Conservation (phyloP, 2,888 invertebrate genomes). For the Aspidapion aeneum region DNA sequence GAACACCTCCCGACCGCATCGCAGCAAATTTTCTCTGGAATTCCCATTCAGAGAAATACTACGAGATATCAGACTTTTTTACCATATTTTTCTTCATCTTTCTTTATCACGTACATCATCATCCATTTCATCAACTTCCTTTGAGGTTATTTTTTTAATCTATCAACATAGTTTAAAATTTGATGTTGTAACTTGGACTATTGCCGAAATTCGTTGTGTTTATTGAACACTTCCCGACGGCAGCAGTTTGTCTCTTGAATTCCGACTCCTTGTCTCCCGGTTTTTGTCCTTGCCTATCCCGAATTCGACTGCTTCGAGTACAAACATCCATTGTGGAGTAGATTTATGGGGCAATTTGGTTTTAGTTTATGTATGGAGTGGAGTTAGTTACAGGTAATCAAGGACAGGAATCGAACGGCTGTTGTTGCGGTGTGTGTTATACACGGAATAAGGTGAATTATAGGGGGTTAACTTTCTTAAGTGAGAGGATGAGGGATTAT, state of each 20-base stretch:
- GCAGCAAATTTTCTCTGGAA: too few relatives aligned
- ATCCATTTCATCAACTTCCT: too few relatives aligned
- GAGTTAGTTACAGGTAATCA: constrained; percentile 28
- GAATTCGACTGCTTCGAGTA: constrained; percentile 8
- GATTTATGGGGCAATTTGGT: constrained; percentile 28
- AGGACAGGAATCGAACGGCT: constrained; percentile 20
- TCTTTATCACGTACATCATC: too few relatives aligned
- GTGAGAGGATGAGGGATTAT: not conserved
- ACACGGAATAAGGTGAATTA: constrained; percentile 3
- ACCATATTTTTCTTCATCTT: too few relatives aligned
- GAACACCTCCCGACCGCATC: not conserved
- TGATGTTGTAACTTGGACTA: too few relatives aligned
- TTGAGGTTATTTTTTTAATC: too few relatives aligned
- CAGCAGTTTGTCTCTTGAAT: constrained; percentile 1
- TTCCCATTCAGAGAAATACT: too few relatives aligned
- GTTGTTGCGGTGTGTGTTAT: constrained; percentile 19
- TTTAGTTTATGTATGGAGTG: constrained; percentile 23
- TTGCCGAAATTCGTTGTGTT: not conserved
- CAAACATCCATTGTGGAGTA: constrained; percentile 27
- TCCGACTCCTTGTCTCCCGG: constrained; percentile 2
- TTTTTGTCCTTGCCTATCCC: not conserved
- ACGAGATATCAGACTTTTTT: too few relatives aligned
- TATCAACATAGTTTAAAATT: too few relatives aligned
- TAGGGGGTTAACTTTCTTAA: constrained; percentile 1
- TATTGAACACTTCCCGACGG: constrained; percentile 4